These are phyloP conservation scores for Drosophila hamatofila DNA, from an alignment of 2,888 invertebrate genomes.

Conservation along the genomic window DNA sequence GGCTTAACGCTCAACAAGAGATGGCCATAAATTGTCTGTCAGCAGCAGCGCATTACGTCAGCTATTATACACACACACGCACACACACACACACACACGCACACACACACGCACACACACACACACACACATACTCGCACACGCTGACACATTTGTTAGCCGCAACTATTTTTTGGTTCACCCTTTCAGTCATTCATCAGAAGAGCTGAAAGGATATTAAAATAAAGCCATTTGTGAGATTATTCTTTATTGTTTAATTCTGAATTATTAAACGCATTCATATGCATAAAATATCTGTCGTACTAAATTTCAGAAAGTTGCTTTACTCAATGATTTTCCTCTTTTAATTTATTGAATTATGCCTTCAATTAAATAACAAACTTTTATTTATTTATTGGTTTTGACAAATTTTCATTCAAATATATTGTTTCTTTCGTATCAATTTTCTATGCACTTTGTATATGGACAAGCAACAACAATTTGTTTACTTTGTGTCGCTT, in stretches of 20 bases:
- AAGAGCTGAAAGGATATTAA: conserved; percentile 3
- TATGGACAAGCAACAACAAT: too few species aligned
- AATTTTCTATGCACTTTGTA: too few species aligned
- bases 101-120: too few species aligned
- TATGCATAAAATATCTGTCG: not conserved
- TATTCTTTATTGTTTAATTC: not conserved
- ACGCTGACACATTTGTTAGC: not conserved
- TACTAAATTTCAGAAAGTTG: not conserved
- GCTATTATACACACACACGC: conserved; percentile 18
- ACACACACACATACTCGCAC: not conserved
- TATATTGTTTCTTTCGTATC: not conserved
- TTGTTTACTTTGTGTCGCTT: too few species aligned
- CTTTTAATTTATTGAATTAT: not conserved
- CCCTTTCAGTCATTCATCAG: not conserved
- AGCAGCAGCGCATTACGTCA: conserved; percentile 43
- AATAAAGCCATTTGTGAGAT: not conserved
- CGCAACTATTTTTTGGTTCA: conserved; percentile 3
- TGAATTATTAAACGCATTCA: not conserved
- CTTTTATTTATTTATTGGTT: not conserved
- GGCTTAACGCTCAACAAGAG: conserved; percentile 41
- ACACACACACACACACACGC: not conserved
- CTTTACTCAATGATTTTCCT: not conserved
- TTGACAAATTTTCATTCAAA: not conserved
- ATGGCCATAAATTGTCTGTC: conserved; percentile 40
- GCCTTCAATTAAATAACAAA: not conserved